A percentile compares a stretch with the other conserved stretches of the same genome.
Conservation (phyloP, 1,140 invertebrate genomes). For the Amyelois transitella region DNA sequence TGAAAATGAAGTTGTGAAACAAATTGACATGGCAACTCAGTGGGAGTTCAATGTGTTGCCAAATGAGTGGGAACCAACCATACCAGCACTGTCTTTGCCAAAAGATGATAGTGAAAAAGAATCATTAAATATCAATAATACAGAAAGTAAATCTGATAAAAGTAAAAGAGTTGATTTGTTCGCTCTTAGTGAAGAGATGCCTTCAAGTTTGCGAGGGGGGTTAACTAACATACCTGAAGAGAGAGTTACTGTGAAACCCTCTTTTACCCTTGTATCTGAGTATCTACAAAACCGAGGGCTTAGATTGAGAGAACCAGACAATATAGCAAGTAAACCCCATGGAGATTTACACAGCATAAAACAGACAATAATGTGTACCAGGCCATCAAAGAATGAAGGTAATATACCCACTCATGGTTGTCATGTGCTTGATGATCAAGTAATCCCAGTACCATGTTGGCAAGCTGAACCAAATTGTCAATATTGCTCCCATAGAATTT, state of each 20-base stretch:
- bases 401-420: constrained; percentile 41
- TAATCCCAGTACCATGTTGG: constrained; percentile 55
- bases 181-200: constrained; percentile 64
- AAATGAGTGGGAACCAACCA: constrained; percentile 41
- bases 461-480: constrained; percentile 32
- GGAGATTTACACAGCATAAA: constrained; percentile 53
- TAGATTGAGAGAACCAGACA: constrained; percentile 37
- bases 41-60: constrained; percentile 40
- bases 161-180: constrained; percentile 48
- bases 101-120: constrained; percentile 41
- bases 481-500: constrained; percentile 21
- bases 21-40: constrained; percentile 55
- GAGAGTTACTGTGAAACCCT: constrained; percentile 24
- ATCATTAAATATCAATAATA: constrained; percentile 11
- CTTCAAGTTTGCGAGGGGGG: constrained; percentile 47
- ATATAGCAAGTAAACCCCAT: constrained; percentile 21
- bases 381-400: constrained; percentile 47
- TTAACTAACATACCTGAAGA: constrained; percentile 17
- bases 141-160: constrained; percentile 33
- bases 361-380: constrained; percentile 48
- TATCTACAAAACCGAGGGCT: constrained; percentile 54
- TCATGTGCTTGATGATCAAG: constrained; percentile 52
- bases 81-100: constrained; percentile 40
- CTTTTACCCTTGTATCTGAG: constrained; percentile 53
- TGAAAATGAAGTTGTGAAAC: constrained; percentile 15